Evolutionary conservation across 35 echinoderm and acorn worm genomes (phyloP).

Genomic region (Hemicentrotus pulcherrimus): DNA sequence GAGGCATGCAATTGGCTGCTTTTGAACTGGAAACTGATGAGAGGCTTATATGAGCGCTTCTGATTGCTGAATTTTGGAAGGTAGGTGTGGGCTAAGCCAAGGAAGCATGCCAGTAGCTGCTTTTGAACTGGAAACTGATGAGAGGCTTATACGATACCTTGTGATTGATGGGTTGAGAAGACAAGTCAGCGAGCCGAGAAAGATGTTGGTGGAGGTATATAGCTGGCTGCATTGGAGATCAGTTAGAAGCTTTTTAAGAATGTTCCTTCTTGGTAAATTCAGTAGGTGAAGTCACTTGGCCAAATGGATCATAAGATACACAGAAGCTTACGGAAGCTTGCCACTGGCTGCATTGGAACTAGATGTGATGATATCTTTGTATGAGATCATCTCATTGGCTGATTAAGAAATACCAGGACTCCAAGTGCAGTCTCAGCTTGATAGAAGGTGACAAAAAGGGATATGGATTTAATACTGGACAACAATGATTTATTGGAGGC

Average conservation of each 20-base stretch:
- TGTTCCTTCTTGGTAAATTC: background rate
- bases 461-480: too few relatives aligned
- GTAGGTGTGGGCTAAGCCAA: conserved; percentile 53
- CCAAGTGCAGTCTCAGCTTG: background rate
- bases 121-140: conserved; percentile 86
- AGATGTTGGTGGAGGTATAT: background rate
- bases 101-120: conserved; percentile 67
- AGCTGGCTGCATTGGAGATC: background rate
- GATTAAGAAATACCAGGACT: background rate
- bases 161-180: background rate
- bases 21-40: conserved; percentile 91
- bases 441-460: background rate
- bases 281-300: background rate
- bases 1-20: conserved; percentile 66
- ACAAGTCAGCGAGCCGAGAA: background rate
- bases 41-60: conserved; percentile 61
- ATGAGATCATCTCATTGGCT: background rate
- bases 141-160: conserved; percentile 72
- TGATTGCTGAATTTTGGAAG: background rate
- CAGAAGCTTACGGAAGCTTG: too few relatives aligned
- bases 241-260: background rate
- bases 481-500: too few relatives aligned
- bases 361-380: background rate
- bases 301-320: too few relatives aligned
- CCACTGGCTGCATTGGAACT: background rate